These are phyloP conservation scores for Lerema accius DNA, from an alignment of 1,140 invertebrate species.

Conservation along the genomic window DNA sequence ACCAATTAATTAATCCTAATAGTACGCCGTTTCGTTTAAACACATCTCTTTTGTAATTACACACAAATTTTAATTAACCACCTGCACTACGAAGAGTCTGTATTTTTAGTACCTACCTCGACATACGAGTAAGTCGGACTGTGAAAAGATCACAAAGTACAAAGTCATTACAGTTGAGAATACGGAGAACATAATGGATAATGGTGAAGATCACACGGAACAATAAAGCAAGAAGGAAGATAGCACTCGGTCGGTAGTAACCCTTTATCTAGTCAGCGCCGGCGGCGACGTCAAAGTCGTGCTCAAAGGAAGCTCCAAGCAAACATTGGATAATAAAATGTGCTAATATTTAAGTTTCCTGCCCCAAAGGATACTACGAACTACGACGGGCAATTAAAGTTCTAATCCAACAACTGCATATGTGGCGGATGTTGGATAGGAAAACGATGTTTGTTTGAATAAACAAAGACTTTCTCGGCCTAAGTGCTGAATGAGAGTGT, in stretches of 20 bases:
- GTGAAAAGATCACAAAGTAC: slow-evolving; percentile 21
- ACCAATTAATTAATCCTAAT: too few relatives aligned
- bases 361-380: slow-evolving; percentile 52
- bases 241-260: slow-evolving; percentile 35
- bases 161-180: slow-evolving; percentile 33
- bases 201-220: slow-evolving; percentile 36
- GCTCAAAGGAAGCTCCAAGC: slow-evolving; percentile 58
- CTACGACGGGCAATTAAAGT: slow-evolving; percentile 49
- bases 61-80: not conserved
- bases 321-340: slow-evolving; percentile 68
- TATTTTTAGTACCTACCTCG: not conserved
- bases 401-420: slow-evolving; percentile 36
- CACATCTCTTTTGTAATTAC: not conserved
- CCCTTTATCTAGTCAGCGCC: slow-evolving; percentile 53
- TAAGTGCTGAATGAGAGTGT: too few relatives aligned
- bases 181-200: slow-evolving; percentile 28
- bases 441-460: slow-evolving; percentile 17
- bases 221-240: slow-evolving; percentile 31
- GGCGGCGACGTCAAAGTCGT: slow-evolving; percentile 48
- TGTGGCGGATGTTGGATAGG: slow-evolving; percentile 30
- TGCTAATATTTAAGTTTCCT: slow-evolving; percentile 70
- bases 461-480: not conserved
- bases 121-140: not conserved
- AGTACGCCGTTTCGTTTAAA: too few relatives aligned
- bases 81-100: not conserved